These are phyloP conservation scores for Luidia sarsii DNA, from an alignment of 53 echinoderm and acorn worm genomes.

Conservation along the genomic window DNA sequence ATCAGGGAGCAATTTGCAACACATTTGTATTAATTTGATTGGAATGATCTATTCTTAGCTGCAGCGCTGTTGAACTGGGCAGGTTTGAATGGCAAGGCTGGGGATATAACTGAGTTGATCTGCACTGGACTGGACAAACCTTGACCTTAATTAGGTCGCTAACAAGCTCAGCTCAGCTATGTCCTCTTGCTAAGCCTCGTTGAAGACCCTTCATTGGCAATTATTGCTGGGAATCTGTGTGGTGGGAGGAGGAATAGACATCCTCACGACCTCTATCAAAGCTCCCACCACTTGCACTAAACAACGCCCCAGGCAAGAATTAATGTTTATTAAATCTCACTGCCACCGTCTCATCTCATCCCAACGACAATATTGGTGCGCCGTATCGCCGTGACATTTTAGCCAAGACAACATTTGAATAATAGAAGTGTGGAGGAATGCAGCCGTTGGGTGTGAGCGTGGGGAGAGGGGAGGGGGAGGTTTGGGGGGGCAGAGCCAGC, in stretches of 20 bases:
- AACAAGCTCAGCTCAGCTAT: constrained; percentile 1
- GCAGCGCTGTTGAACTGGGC: too few species aligned
- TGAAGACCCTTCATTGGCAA: constrained; percentile 29
- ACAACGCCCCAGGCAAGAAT: constrained; percentile 38
- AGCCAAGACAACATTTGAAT: constrained; percentile 52
- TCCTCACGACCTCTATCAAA: constrained; percentile 44
- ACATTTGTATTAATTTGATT: too few species aligned
- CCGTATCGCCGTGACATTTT: constrained; percentile 45
- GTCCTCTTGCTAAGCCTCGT: constrained; percentile 5
- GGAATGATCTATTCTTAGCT: too few species aligned
- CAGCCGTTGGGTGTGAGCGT: constrained; percentile 32
- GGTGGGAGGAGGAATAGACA: constrained; percentile 13
- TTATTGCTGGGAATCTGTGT: too few species aligned
- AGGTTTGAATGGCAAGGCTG: too few species aligned
- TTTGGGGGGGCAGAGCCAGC: constrained; percentile 36
- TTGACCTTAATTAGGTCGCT: constrained; percentile 30
- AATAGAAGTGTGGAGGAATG: constrained; percentile 55
- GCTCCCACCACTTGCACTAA: constrained; percentile 27
- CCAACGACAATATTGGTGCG: constrained; percentile 24
- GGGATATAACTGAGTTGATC: too few species aligned
- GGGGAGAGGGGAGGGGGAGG: constrained; percentile 40
- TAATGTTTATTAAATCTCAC: constrained; percentile 60
- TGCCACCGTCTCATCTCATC: constrained; percentile 53
- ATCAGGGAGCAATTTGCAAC: too few species aligned
- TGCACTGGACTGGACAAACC: background rate